These are phyloP conservation scores for Thaumatotibia leucotreta DNA, from an alignment of 1,140 invertebrate species.

Conservation along the genomic window DNA sequence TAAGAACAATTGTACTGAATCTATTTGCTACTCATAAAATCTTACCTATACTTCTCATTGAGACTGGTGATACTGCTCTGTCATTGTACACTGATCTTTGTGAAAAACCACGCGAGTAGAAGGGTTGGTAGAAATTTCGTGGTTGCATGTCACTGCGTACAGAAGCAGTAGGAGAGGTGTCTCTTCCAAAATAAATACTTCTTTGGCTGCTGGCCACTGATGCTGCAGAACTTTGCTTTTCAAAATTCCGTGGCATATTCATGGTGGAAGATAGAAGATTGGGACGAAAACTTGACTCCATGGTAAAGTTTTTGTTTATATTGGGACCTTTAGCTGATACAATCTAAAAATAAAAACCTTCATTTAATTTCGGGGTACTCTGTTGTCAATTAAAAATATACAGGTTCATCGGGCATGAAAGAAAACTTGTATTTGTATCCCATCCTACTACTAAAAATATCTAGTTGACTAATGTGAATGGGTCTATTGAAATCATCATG, in stretches of 20 bases:
- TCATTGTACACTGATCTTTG: constrained; percentile 44
- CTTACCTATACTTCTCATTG: constrained; percentile 51
- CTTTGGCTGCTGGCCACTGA: constrained; percentile 32
- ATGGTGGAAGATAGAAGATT: constrained; percentile 31
- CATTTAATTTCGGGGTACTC: neutral
- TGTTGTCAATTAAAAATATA: neutral
- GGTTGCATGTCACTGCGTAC: constrained; percentile 35
- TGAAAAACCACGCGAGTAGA: constrained; percentile 30
- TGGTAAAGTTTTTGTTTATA: constrained; percentile 30
- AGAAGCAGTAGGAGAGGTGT: constrained; percentile 48
- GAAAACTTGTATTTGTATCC: no score
- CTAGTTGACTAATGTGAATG: no score
- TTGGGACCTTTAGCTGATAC: constrained; percentile 35
- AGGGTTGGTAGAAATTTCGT: constrained; percentile 32
- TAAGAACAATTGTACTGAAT: neutral
- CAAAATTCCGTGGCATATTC: constrained; percentile 27
- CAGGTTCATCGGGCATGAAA: neutral
- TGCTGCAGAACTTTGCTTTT: constrained; percentile 27
- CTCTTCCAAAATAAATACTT: constrained; percentile 39
- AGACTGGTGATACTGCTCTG: constrained; percentile 49
- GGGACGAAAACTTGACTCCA: constrained; percentile 28
- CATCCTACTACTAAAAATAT: no score
- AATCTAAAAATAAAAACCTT: constrained; percentile 30
- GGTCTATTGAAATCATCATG: no score
- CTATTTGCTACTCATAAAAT: neutral